Base-by-base conservation (phyloP, 37 sponge, comb jelly and placozoan species). In the Axinella damicornis region DNA sequence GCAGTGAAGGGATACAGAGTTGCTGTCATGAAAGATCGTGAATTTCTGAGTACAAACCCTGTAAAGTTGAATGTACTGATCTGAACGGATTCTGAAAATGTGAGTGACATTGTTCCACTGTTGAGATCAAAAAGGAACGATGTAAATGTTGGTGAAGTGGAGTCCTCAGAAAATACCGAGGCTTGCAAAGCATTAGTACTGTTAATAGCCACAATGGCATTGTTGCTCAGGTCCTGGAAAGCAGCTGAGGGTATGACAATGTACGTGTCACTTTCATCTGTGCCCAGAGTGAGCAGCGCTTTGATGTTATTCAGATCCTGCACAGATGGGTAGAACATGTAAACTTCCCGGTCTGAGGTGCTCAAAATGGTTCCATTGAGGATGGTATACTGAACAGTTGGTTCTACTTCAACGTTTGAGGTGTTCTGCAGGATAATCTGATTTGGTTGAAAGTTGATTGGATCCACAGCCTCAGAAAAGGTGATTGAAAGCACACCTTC, bases 81-180 rank as follows among this genome's bases (percentile, higher is more conserved):
- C 14, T 87, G 69, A 37, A 97, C 74, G 14, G 97, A 94, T 53
- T 97, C 94, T 31, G 94, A 91, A 66, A 97, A 97, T 2, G 89
- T 97, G 27, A 97, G 69, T 1, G 35, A n/a, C 14, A 97, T 37
- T 0, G 80, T 53, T 1, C 92, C 92, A 19, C 11, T 37, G 74
- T 91, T 79, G 0, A 97, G 85, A 46, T 97, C 94, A 62, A 97
- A 81, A 14, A 67, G 57, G 74, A 83, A 97, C 0, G 30, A 40
- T 1, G 60, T 40, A n/a, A 97, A 30, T 32, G 65, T 73, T 31
- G 97, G 97, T 39, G 79, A 52, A 1, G 79, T 75, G 6, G 25
- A 71, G 41, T 97, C 94, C 30, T 33, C 65, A 2, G 36, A 64
- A 72, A 95, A 91, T 11, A 28, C 61, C 4, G 73, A 67, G n/a